Percentiles rank a stretch among this genome's conserved stretches.
Evolutionary conservation across 2,888 invertebrate genomes (phyloP).

Genomic region (Phaedon cochleariae): DNA sequence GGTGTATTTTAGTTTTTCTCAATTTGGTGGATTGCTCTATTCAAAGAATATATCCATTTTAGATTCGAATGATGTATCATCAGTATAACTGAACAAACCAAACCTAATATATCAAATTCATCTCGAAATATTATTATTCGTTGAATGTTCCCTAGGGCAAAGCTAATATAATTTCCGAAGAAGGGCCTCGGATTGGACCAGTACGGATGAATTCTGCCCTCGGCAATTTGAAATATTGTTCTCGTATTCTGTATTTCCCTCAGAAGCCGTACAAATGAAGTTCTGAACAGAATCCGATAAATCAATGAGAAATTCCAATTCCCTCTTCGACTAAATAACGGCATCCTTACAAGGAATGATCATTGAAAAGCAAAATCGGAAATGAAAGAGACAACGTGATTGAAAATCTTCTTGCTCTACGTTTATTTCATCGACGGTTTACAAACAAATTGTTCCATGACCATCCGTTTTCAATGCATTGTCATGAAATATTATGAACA

Average conservation of each 20-base stretch:
- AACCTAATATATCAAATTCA: not conserved
- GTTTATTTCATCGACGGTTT: too few species aligned
- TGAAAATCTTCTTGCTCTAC: not conserved
- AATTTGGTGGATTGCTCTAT: too few species aligned
- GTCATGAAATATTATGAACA: too few species aligned
- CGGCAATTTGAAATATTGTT: slow-evolving; percentile 1
- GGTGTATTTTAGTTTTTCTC: too few species aligned
- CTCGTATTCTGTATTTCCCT: not conserved
- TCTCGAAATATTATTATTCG: not conserved
- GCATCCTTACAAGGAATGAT: not conserved
- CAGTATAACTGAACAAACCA: not conserved
- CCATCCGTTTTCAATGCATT: too few species aligned
- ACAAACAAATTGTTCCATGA: too few species aligned
- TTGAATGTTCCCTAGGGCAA: not conserved
- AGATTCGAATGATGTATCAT: too few species aligned
- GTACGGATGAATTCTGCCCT: not conserved
- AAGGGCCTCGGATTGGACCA: not conserved
- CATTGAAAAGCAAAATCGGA: not conserved
- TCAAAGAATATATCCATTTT: too few species aligned
- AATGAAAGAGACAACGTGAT: not conserved
- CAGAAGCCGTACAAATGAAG: not conserved
- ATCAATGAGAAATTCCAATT: not conserved
- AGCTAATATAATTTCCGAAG: not conserved
- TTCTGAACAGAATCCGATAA: not conserved
- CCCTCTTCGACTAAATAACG: not conserved